Evolutionary conservation across 2,888 invertebrate genomes (phyloP).

Genomic region (Limnephilus rhombicus): DNA sequence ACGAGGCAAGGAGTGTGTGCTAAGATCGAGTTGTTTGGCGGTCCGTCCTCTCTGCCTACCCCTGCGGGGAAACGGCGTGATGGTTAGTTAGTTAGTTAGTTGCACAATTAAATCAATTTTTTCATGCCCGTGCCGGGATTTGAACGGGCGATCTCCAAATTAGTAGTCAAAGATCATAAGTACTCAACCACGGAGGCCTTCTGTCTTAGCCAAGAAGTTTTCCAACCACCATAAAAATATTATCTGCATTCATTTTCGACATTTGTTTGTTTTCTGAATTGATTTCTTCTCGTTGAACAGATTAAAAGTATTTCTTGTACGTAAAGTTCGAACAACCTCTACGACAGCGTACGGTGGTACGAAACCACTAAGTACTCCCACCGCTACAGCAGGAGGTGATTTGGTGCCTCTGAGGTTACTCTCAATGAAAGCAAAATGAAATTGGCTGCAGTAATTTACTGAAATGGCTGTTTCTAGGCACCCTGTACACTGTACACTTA

Average conservation of each 20-base stretch:
- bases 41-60: no score
- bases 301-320: background rate
- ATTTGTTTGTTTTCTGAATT: background rate
- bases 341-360: background rate
- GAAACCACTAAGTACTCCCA: background rate
- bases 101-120: no score
- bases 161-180: no score
- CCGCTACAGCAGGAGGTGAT: background rate
- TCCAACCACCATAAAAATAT: no score
- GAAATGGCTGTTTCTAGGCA: background rate
- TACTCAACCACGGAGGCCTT: no score
- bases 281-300: background rate
- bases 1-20: no score
- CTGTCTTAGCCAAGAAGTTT: no score
- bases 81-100: no score
- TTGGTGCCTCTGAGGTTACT: background rate
- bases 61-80: no score
- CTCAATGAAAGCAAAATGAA: slow-evolving; percentile 27
- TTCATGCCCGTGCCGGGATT: no score
- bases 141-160: no score
- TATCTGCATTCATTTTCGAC: background rate
- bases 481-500: background rate
- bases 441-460: slow-evolving; percentile 32
- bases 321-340: background rate
- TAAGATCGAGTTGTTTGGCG: no score